These are phyloP conservation scores for Menidia beryllina DNA, from an alignment of 2,113 vertebrate genomes.

Conservation along the genomic window DNA sequence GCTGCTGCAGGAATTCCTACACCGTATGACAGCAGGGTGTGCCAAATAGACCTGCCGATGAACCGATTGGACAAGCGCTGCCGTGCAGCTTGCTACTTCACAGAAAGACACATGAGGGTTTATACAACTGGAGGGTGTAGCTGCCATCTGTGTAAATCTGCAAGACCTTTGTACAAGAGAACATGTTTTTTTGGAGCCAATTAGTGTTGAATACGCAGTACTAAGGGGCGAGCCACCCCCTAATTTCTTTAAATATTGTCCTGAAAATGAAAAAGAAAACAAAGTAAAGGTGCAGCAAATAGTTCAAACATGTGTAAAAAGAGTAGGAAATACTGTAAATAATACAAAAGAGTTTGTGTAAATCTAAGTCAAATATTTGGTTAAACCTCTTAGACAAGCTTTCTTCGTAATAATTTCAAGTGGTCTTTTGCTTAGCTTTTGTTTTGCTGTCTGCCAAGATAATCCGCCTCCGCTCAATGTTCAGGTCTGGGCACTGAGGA, in stretches of 20 bases:
- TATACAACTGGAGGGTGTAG: conserved; percentile 30
- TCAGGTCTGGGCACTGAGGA: too few species aligned
- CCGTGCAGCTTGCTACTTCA: conserved; percentile 47
- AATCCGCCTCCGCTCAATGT: too few species aligned
- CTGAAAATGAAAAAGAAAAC: neutral
- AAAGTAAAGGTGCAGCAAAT: neutral
- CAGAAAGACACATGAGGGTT: conserved; percentile 58
- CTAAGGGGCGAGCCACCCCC: neutral
- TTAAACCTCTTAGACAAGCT: too few species aligned
- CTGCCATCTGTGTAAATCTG: conserved; percentile 20
- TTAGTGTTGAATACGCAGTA: neutral
- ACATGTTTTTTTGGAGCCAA: neutral
- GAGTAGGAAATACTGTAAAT: neutral
- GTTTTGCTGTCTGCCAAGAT: too few species aligned
- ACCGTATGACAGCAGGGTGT: conserved; percentile 73
- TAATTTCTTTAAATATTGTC: neutral
- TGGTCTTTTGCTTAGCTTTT: too few species aligned
- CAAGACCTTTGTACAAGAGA: conserved; percentile 32
- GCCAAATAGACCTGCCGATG: conserved; percentile 64
- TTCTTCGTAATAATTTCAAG: too few species aligned
- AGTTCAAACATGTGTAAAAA: neutral
- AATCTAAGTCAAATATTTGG: too few species aligned
- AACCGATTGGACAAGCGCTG: conserved; percentile 70
- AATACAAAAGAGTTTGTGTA: neutral
- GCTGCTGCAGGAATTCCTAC: conserved; percentile 70